Evolutionary conservation across 1,140 invertebrate genomes (phyloP), one percentile per base, ranked within the genome.

Genomic region (Littorina saxatilis): DNA sequence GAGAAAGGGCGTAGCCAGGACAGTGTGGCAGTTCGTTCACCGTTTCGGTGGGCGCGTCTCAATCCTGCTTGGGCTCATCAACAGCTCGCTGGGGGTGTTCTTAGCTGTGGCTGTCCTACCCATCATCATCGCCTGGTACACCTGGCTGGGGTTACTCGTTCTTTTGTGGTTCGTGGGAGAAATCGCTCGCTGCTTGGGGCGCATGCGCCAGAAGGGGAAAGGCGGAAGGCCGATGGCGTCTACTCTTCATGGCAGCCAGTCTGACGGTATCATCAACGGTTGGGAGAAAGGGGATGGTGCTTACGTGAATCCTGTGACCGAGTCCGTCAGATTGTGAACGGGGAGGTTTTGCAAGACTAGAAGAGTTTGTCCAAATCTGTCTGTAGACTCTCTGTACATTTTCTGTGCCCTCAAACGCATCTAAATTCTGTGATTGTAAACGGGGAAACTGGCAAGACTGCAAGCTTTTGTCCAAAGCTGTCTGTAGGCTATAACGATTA

Each of bases 111-210:
- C 27, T 11, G n/a, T 5, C 32, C 68, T 72, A 15, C 68, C 68
- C 11, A 40, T 72, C 68, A 35, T 72, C 29, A 72, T 72, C 68
- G 35, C 68, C 17, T 72, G 68, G 68, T 35, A 72, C 32, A n/a
- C 68, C 11, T 72, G 68, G 68, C 27, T 72, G 29, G 68, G 32
- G 17, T 37, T 72, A 5, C 68, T 72, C 68, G 29, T 72, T 35
- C 1, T 72, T 11, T 11, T 72, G 13, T 20, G 23, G 11, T 1
- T 40, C 1, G 32, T 72, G 29, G 68, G 27, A 4, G 68, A 4
- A 13, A 5, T 72, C 32, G 32, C 11, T 11, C 32, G 68, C 68
- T 40, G 32, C 1, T 20, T 29, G 27, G 4, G 29, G 32, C 32
- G 39, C 68, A 37, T 72, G 68, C 68, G 68, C 32, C 23, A 35